Evolutionary conservation across 1,140 invertebrate genomes (phyloP), one percentile per base, ranked within the genome.

Genomic region (Drosophila bocqueti): DNA sequence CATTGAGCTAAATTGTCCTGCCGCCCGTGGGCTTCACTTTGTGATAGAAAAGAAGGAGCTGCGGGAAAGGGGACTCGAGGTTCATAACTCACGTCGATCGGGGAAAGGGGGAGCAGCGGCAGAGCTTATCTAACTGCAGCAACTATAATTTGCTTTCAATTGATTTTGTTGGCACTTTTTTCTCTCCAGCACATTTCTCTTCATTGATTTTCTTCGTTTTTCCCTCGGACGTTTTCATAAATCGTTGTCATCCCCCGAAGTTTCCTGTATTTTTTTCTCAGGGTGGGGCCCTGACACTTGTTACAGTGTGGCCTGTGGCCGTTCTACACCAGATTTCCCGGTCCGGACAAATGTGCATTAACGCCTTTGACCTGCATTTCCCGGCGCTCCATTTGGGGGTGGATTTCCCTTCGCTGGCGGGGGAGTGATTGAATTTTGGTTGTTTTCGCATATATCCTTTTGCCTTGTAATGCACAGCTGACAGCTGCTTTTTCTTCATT

Each of bases 101-200:
- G 24, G 55, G 52, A 18, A 26, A n/a, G 36, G 65, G 40, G 16
- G 62, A 42, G 8, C n/a, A 15, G 36, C 21, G 21, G 11, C 15
- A 43, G 21, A 61, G 86, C 81, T 90, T 85, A 89, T 90, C 86
- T 85, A 85, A 90, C 81, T 89, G 85, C 85, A 81, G 79, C 82
- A 81, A 90, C 85, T 85, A 90, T 89, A 89, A 89, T 89, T 89
- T 90, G 85, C 85, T 89, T 89, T 89, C 85, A 89, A 89, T 90
- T 90, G 85, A 89, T 90, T 89, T 90, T 71, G 69, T 50, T 66
- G 74, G 49, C 65, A 64, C 71, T 77, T 66, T 67, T 64, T 68
- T 61, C 58, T 40, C 40, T n/a, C 43, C 63, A 66, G 58, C 69
- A 80, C 85, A 89, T 89, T 89, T 90, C 80, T 89, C 78, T 90